Base-by-base conservation (phyloP, 2,113 vertebrate genomes). In the Neogobius melanostomus region DNA sequence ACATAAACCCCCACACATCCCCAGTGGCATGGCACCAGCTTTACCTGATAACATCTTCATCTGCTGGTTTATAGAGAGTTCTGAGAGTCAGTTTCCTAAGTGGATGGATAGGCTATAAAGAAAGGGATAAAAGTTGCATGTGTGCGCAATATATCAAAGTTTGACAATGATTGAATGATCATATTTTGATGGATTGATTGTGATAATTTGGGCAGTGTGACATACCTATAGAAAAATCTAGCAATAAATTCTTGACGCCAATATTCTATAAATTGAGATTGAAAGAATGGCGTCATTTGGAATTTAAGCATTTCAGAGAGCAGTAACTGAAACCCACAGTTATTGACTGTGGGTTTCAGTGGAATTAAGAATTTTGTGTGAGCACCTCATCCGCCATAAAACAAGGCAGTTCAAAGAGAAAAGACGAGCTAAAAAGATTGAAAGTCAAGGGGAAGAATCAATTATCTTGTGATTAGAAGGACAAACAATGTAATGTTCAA, bases 1-100 rank as follows among this genome's bases (percentile, higher is more conserved):
- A 74, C 74, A 56, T 21, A 71, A 16, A 66, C 70, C 54, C 52
- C 59, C 28, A 66, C 21, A 60, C 64, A 66, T 17, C 52, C 3
- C 45, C 49, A 17, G 69, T 70, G 65, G 69, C 28, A 72, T 51
- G 50, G 68, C 69, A 85, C 52, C 59, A 59, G 74, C 71, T 80
- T 77, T 79, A 76, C 61, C 80, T 82, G 77, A 84, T 79, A 84
- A 71, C 12, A 73, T 89, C 85, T 85, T 81, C 51, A 45, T 57
- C 76, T 75, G 8, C 49, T 21, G 67, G 66, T 73, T 65, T 43
- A 51, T 53, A 43, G 11, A 65, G 14, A 54, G 59, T 69, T 52
- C n/a, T 48, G 62, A 63, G 72, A 36, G 21, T 16, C 28, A 16
- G 11, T n/a, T 15, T 16, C 50, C 76, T 72, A 52, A 49, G 47